These are phyloP conservation scores for Chaenodraco wilsoni DNA, from an alignment of 2,797 vertebrate genomes.

Conservation along the genomic window DNA sequence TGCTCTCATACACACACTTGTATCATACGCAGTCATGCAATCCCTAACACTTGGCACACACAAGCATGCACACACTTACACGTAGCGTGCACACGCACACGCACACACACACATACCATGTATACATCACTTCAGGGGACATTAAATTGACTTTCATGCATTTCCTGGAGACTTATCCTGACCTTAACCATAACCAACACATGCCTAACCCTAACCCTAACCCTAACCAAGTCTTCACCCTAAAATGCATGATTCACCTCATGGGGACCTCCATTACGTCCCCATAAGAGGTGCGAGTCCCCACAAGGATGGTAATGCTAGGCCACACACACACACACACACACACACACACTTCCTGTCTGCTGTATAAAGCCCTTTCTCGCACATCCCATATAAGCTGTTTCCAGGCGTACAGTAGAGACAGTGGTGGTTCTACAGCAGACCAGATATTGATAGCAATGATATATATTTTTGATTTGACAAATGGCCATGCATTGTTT, in stretches of 20 bases:
- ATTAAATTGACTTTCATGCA: too few species aligned
- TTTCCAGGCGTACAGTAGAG: constrained; percentile 12
- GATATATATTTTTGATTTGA: background rate
- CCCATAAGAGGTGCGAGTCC: too few species aligned
- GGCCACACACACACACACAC: constrained; percentile 39
- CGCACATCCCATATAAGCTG: constrained; percentile 8
- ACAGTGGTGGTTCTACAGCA: constrained; percentile 11
- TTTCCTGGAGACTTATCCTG: too few species aligned
- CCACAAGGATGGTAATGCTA: too few species aligned
- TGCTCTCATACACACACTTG: constrained; percentile 38
- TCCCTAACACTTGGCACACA: constrained; percentile 46
- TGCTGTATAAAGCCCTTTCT: constrained; percentile 54
- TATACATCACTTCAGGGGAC: too few species aligned
- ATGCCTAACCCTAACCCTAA: too few species aligned
- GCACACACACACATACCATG: constrained; percentile 52
- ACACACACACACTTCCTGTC: constrained; percentile 82
- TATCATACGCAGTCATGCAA: constrained; percentile 9
- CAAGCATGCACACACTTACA: background rate
- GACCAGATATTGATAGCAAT: constrained; percentile 11
- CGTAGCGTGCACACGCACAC: constrained; percentile 30
- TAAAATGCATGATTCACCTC: too few species aligned
- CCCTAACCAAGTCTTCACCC: too few species aligned
- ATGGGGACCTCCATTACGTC: too few species aligned
- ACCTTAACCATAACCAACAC: too few species aligned
- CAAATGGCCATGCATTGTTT: background rate